A percentile compares a stretch with the other conserved stretches of the same genome.
These are phyloP conservation scores for Sebastes goodei DNA, from an alignment of 2,797 vertebrate genomes.

Conservation along the genomic window DNA sequence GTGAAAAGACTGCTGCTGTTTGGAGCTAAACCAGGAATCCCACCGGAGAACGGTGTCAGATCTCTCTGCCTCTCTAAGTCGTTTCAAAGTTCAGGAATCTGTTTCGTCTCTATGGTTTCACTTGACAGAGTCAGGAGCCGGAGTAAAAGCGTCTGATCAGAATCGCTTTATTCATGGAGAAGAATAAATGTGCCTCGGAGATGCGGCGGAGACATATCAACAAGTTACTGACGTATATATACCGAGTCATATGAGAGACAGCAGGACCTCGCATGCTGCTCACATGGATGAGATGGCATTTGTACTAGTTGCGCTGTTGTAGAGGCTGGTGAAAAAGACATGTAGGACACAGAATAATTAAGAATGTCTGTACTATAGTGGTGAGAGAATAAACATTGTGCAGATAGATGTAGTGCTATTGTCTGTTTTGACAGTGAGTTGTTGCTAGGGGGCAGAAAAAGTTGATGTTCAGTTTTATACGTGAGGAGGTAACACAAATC, in stretches of 20 bases:
- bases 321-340: background rate
- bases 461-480: background rate
- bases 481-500: background rate
- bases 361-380: background rate
- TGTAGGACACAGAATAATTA: background rate
- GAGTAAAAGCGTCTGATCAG: background rate
- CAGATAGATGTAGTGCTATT: background rate
- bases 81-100: slow-evolving; percentile 4
- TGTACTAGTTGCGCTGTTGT: background rate
- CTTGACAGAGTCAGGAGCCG: background rate
- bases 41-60: slow-evolving; percentile 6
- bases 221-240: background rate
- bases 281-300: background rate
- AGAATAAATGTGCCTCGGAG: background rate
- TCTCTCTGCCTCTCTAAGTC: slow-evolving; percentile 1
- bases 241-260: background rate
- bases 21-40: slow-evolving; percentile 27
- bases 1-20: background rate
- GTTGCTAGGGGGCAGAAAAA: background rate
- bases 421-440: background rate
- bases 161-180: background rate
- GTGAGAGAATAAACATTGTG: background rate
- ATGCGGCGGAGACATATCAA: background rate
- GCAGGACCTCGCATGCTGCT: background rate
- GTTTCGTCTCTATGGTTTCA: background rate